Evolutionary conservation across 2,797 vertebrate genomes (phyloP).

Genomic region (Acipenser ruthenus): DNA sequence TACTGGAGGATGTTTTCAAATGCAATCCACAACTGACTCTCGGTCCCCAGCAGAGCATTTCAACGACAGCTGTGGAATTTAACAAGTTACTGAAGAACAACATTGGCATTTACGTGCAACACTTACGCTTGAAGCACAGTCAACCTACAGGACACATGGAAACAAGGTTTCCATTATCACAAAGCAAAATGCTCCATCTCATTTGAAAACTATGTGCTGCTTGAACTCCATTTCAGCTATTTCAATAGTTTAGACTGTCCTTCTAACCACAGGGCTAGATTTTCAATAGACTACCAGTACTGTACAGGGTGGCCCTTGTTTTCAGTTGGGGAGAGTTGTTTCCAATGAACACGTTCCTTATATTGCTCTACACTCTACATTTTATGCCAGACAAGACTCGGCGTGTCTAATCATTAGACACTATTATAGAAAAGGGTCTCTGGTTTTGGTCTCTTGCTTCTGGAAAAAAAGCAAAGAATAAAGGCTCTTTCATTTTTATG

Average conservation of each 20-base stretch:
- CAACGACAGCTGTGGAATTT: conserved; percentile 43
- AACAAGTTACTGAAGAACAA: conserved; percentile 43
- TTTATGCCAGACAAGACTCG: too few species aligned
- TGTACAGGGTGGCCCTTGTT: not conserved
- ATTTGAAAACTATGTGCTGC: conserved; percentile 23
- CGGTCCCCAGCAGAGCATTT: conserved; percentile 19
- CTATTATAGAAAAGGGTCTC: too few species aligned
- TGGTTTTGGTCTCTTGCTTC: too few species aligned
- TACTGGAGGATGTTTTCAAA: conserved; percentile 8
- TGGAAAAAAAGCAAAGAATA: too few species aligned
- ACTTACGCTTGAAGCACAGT: conserved; percentile 12
- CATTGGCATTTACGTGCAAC: conserved; percentile 39
- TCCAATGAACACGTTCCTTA: not conserved
- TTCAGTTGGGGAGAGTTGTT: not conserved
- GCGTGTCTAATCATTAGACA: too few species aligned
- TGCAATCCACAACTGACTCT: not conserved
- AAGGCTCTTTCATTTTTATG: too few species aligned
- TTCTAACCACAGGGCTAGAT: not conserved
- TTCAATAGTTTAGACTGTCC: not conserved
- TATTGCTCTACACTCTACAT: too few species aligned
- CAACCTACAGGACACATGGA: conserved; percentile 14
- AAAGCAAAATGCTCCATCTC: conserved; percentile 12
- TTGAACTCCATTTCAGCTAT: conserved; percentile 21
- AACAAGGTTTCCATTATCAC: conserved; percentile 19
- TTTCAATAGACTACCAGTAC: not conserved